Evolutionary conservation across 2,888 invertebrate genomes (phyloP), one percentile per base, ranked within the genome.

Genomic region (Sussaba pulchella): DNA sequence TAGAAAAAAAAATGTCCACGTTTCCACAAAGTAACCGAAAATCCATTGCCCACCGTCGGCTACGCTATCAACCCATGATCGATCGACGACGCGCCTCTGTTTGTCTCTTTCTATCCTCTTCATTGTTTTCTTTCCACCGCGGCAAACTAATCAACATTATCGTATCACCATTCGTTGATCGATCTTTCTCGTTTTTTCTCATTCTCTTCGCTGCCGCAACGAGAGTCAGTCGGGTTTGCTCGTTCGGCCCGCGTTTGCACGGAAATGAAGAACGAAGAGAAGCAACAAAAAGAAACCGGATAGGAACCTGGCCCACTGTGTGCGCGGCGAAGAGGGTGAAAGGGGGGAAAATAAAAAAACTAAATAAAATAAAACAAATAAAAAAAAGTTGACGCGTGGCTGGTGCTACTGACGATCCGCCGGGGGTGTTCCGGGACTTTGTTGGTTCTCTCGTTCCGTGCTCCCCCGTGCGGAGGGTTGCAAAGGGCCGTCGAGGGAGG

Each of bases 101-200:
- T 76, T 76, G 41, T 63, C 10, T 31, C 6, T 31, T 39, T 50
- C 17, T 57, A 6, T 31, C 31, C 31, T 6, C 31, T 31, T 31
- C 6, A 31, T 6, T 31, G 2, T 31, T 31, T 31, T 31, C 31
- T 31, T 5, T 5, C 6, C 31, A 31, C n/a, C n/a, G 64, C 70
- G 64, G 50, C 64, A 52, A 75, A 59, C 70, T 75, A 57, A 79
- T 79, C 75, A 79, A 64, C 59, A 64, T 64, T 70, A 75, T 75
- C 69, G 70, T 43, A 59, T 75, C 61, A 59, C 67, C 21, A n/a
- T 63, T 59, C 50, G 31, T 36, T 75, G 75, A 70, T 70, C 64
- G 75, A 66, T n/a, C n/a, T n/a, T n/a, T n/a, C n/a, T 79, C 75
- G 59, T 41, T 52, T 31, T 5, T 31, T 31, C 31, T 5, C 31